A percentile compares a stretch with the other conserved stretches of the same genome.
These are phyloP conservation scores for Proteles cristata DNA, from an alignment of 2,113 vertebrate species.

Conservation along the genomic window DNA sequence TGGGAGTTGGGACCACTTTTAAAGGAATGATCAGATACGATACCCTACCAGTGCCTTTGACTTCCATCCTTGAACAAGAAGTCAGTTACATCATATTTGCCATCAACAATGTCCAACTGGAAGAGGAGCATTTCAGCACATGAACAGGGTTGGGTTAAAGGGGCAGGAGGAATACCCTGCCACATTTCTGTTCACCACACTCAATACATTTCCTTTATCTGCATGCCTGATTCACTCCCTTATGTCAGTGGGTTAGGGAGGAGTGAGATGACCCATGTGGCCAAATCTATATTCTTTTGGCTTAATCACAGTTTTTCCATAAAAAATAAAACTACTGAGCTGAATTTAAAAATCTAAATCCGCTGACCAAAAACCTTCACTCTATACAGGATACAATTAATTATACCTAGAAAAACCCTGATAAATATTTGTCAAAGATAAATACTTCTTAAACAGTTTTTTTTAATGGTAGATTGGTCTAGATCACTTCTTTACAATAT, in stretches of 20 bases:
- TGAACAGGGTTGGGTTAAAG: not conserved
- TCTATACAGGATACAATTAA: not conserved
- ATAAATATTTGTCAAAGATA: constrained; percentile 18
- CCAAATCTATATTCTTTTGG: not conserved
- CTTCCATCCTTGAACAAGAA: not conserved
- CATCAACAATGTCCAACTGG: not conserved
- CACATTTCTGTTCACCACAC: not conserved
- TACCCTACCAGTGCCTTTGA: not conserved
- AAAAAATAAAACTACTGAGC: not conserved
- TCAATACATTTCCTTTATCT: not conserved
- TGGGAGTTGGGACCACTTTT: not conserved
- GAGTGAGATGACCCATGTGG: not conserved
- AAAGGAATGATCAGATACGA: not conserved
- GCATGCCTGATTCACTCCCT: not conserved
- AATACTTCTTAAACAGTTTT: not conserved
- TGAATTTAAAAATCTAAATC: constrained; percentile 24
- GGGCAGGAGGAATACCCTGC: not conserved
- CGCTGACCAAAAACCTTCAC: not conserved
- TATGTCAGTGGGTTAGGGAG: not conserved
- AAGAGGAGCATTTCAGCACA: not conserved
- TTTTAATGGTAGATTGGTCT: not conserved
- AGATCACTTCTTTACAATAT: not conserved
- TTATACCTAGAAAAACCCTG: not conserved
- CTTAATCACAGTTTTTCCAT: not conserved
- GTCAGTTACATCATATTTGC: not conserved